Conservation (phyloP, 2,113 vertebrate species). For the Stegastes partitus region DNA sequence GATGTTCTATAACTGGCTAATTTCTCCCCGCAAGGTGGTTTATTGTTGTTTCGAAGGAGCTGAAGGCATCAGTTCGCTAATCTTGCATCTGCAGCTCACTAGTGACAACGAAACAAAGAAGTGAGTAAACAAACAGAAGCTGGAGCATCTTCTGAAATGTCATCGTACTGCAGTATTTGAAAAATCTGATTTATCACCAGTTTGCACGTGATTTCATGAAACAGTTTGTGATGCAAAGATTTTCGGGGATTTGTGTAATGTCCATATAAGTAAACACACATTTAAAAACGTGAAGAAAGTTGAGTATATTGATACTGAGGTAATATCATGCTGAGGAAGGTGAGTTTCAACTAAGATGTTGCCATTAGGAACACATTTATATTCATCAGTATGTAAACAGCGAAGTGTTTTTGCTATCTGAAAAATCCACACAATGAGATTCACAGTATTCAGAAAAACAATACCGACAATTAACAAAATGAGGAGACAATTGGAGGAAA, state of each 20-base stretch:
- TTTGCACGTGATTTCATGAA: background rate
- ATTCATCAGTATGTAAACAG: slow-evolving; percentile 23
- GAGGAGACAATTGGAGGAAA: background rate
- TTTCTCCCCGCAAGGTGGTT: background rate
- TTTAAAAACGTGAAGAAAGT: background rate
- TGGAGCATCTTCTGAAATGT: background rate
- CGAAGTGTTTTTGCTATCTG: slow-evolving; percentile 29
- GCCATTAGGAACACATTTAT: slow-evolving; percentile 10
- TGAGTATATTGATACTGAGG: background rate
- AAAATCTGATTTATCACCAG: background rate
- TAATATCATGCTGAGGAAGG: background rate
- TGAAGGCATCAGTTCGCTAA: background rate
- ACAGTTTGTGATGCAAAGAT: background rate
- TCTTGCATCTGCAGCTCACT: background rate
- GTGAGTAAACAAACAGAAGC: background rate
- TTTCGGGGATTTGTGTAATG: background rate
- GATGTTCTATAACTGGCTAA: background rate
- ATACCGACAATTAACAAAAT: slow-evolving; percentile 17
- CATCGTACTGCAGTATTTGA: background rate
- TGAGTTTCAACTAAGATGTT: background rate
- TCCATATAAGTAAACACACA: background rate
- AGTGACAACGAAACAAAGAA: background rate
- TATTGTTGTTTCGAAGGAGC: background rate
- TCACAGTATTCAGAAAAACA: slow-evolving; percentile 16
- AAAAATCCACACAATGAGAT: slow-evolving; percentile 17